Percentiles rank a stretch among this genome's conserved stretches.
These are phyloP conservation scores for Copsychus sechellarum DNA, from an alignment of 2,113 vertebrate genomes.

Conservation along the genomic window DNA sequence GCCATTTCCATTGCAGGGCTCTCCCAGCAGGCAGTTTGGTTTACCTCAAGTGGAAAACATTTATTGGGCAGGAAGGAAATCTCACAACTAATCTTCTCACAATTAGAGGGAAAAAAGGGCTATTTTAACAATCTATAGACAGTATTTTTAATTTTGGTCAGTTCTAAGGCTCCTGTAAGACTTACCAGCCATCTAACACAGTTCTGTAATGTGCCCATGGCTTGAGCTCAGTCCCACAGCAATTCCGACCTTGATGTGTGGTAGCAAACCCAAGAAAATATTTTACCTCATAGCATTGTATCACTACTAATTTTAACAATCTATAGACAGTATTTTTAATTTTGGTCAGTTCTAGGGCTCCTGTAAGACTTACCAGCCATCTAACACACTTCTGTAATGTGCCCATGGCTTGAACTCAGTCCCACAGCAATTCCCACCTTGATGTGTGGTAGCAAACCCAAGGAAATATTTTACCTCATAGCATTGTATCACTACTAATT, in stretches of 20 bases:
- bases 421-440: not conserved
- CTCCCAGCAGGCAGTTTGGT: not conserved
- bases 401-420: not conserved
- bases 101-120: not conserved
- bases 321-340: not conserved
- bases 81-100: not conserved
- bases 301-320: not conserved
- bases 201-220: not conserved
- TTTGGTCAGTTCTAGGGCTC: not conserved
- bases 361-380: not conserved
- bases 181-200: not conserved
- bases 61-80: not conserved
- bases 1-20: not conserved
- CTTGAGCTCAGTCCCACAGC: not conserved
- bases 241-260: not conserved
- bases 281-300: not conserved
- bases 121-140: not conserved
- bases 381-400: not conserved
- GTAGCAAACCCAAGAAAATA: not conserved
- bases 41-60: not conserved
- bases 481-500: not conserved
- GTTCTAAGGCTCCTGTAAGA: not conserved
- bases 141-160: not conserved
- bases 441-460: fast-evolving
- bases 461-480: not conserved